Evolutionary conservation across 2,113 vertebrate genomes (phyloP).

Genomic region (Acinonyx jubatus): DNA sequence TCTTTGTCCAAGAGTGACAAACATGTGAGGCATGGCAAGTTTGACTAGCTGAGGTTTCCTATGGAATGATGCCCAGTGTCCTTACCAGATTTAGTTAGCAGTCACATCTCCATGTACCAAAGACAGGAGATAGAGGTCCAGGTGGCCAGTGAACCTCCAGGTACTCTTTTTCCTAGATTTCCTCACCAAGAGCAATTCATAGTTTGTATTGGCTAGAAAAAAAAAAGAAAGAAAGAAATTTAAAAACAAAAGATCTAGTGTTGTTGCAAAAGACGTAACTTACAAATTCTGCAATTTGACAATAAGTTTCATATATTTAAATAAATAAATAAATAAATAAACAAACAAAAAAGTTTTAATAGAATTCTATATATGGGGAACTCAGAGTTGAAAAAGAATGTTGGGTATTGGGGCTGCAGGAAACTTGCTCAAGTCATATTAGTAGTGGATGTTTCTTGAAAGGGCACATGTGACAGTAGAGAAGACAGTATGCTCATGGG

Average conservation of each 20-base stretch:
- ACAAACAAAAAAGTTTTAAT: not conserved
- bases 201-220: not conserved
- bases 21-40: not conserved
- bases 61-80: not conserved
- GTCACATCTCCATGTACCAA: not conserved
- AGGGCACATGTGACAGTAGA: not conserved
- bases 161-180: not conserved
- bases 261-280: not conserved
- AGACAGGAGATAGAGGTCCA: not conserved
- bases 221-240: not conserved
- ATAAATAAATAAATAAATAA: no score
- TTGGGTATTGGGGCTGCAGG: not conserved
- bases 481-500: not conserved
- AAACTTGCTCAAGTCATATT: not conserved
- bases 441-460: not conserved
- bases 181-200: not conserved
- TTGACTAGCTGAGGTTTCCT: not conserved
- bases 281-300: not conserved
- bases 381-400: not conserved
- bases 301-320: no score
- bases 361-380: not conserved
- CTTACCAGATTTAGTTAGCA: not conserved
- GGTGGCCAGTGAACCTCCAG: not conserved
- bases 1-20: not conserved
- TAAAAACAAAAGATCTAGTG: not conserved